A percentile compares a stretch with the other conserved stretches of the same genome.
Conservation (phyloP, 2,888 invertebrate species). For the Coremacera marginata region DNA sequence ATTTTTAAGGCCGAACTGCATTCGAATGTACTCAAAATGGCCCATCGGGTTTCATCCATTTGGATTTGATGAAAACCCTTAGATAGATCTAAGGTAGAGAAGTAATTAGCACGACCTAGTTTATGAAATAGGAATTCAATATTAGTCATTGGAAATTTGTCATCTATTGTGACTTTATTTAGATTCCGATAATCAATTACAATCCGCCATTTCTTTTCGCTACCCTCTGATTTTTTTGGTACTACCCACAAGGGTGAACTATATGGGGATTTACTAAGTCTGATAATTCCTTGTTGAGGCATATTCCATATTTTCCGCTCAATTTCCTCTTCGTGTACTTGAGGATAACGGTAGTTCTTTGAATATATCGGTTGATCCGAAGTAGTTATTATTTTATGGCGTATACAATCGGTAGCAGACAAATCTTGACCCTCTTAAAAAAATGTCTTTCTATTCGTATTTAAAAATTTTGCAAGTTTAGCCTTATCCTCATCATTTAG, state of each 20-base stretch:
- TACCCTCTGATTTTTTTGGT: neutral
- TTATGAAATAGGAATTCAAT: constrained; percentile 9
- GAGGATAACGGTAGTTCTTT: constrained; percentile 27
- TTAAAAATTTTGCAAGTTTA: constrained; percentile 9
- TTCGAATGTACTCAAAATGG: constrained; percentile 17
- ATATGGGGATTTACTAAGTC: too few relatives aligned
- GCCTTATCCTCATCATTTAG: neutral
- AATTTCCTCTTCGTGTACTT: constrained; percentile 34
- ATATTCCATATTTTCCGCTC: neutral
- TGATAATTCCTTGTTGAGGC: too few relatives aligned
- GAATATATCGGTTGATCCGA: constrained; percentile 14
- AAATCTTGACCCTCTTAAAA: constrained; percentile 16
- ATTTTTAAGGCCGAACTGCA: constrained; percentile 29
- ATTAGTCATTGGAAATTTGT: constrained; percentile 29
- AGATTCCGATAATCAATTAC: constrained; percentile 30
- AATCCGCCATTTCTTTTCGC: constrained; percentile 7
- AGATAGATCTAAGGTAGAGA: constrained; percentile 16
- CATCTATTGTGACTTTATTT: constrained; percentile 30
- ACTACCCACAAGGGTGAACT: neutral
- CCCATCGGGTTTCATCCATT: constrained; percentile 7
- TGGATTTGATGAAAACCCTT: constrained; percentile 29
- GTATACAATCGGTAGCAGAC: neutral
- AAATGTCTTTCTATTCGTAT: neutral
- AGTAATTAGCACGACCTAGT: constrained; percentile 22
- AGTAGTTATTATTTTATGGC: constrained; percentile 16